phyloP scores from a whole-genome alignment of 2,113 vertebrate species.

The Vulpes lagopus region DNA sequence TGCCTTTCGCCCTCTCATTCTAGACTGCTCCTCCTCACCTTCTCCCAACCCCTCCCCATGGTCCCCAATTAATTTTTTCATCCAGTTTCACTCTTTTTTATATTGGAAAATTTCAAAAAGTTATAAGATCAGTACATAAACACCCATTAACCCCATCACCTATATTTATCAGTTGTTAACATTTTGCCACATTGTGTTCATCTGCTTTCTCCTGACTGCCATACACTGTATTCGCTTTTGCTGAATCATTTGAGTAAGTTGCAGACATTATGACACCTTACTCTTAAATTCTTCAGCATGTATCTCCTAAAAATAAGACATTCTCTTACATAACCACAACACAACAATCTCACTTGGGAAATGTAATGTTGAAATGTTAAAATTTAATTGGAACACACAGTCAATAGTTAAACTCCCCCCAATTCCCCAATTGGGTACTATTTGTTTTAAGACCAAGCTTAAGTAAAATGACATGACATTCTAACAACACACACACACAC shows the following conservation, averaged over 20 bases:
- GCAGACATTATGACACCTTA: not conserved
- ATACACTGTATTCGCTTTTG: not conserved
- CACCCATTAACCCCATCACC: not conserved
- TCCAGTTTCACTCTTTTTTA: not conserved
- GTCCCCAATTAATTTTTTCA: not conserved
- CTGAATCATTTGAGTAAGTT: not conserved
- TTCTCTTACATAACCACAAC: not conserved
- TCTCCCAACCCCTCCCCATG: not conserved
- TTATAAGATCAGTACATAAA: not conserved
- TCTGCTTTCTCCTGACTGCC: not conserved
- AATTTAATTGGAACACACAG: not conserved
- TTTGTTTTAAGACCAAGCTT: not conserved
- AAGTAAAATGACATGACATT: not conserved
- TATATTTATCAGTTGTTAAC: not conserved
- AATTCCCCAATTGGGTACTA: not conserved
- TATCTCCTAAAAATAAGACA: not conserved
- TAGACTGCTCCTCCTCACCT: too few species aligned
- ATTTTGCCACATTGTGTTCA: not conserved
- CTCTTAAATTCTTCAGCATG: not conserved
- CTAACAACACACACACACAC: not conserved
- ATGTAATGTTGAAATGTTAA: conserved; percentile 41
- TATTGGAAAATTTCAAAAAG: not conserved
- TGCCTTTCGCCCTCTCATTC: not conserved
- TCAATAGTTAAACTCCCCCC: not conserved
- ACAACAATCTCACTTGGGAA: not conserved